Percentiles rank a stretch among this genome's conserved stretches.
phyloP scores from a whole-genome alignment of 2,797 vertebrate species.

The Syngnathus acus region DNA sequence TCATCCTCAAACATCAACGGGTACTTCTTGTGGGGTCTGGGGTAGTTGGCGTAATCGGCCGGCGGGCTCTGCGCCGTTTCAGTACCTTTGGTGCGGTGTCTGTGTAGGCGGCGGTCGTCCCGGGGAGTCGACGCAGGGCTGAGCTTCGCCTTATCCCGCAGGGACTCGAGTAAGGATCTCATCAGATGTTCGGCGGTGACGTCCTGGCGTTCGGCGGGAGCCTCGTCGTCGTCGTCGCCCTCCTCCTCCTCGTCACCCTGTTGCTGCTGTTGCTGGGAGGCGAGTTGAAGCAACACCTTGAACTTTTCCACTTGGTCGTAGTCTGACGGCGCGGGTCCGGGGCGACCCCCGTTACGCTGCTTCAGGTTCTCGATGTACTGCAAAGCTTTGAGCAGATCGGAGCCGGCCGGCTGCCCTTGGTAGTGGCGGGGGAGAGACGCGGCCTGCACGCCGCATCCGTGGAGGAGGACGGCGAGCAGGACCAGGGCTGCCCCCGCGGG shows the following conservation, averaged over 20 bases:
- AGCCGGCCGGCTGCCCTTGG: slow-evolving; percentile 74
- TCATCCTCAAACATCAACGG: slow-evolving; percentile 85
- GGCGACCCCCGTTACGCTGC: slow-evolving; percentile 71
- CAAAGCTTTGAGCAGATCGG: slow-evolving; percentile 94
- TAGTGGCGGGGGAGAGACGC: slow-evolving; percentile 84
- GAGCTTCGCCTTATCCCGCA: slow-evolving; percentile 73
- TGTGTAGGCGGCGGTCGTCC: slow-evolving; percentile 68
- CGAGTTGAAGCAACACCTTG: slow-evolving; percentile 73
- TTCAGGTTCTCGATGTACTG: slow-evolving; percentile 96
- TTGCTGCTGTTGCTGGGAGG: slow-evolving; percentile 68
- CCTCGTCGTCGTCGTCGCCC: slow-evolving; percentile 63
- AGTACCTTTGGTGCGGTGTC: slow-evolving; percentile 64
- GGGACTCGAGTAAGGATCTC: slow-evolving; percentile 79
- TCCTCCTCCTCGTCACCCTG: slow-evolving; percentile 70
- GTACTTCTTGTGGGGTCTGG: slow-evolving; percentile 79
- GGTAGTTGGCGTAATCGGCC: slow-evolving; percentile 76
- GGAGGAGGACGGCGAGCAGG: slow-evolving; percentile 73
- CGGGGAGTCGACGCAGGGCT: slow-evolving; percentile 57
- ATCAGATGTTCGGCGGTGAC: slow-evolving; percentile 78
- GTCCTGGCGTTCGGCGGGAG: slow-evolving; percentile 63
- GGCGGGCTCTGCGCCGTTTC: slow-evolving; percentile 59
- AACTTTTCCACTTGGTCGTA: slow-evolving; percentile 76
- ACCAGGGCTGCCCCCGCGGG: slow-evolving; percentile 66
- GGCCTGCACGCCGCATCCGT: slow-evolving; percentile 68
- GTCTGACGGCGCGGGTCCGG: slow-evolving; percentile 71